phyloP scores from a whole-genome alignment of 2,888 invertebrate genomes.

The Aleiodes leptofemur region DNA sequence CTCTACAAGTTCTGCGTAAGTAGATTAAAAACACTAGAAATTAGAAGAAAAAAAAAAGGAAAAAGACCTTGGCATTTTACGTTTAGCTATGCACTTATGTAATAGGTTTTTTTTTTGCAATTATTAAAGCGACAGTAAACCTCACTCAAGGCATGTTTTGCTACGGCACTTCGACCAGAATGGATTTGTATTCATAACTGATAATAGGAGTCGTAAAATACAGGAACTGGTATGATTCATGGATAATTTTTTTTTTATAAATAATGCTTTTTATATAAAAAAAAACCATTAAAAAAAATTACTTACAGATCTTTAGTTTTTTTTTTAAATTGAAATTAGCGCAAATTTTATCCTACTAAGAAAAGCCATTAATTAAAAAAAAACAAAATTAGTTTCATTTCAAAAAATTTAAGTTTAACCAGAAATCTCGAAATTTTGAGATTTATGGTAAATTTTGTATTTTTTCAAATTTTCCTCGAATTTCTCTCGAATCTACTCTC shows the following conservation, averaged over 20 bases:
- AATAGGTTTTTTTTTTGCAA: constrained; percentile 21
- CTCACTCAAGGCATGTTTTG: constrained; percentile 72
- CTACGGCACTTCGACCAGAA: constrained; percentile 74
- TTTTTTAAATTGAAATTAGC: too few relatives aligned
- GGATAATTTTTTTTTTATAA: background rate
- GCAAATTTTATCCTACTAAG: too few relatives aligned
- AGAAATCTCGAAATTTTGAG: too few relatives aligned
- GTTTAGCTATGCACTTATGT: background rate
- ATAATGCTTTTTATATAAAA: background rate
- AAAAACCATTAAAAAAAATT: constrained; percentile 2
- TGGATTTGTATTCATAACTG: constrained; percentile 76
- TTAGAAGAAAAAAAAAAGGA: background rate
- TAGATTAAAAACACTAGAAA: constrained; percentile 31
- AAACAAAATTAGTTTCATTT: too few relatives aligned
- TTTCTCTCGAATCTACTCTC: too few relatives aligned
- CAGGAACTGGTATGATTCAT: constrained; percentile 73
- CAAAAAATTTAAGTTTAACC: too few relatives aligned
- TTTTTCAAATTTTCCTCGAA: too few relatives aligned
- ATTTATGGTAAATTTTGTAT: too few relatives aligned
- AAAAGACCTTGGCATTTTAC: background rate
- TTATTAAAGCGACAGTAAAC: constrained; percentile 70
- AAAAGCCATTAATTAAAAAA: too few relatives aligned
- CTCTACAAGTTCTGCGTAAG: constrained; percentile 74
- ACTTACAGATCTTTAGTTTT: background rate
- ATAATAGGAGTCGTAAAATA: constrained; percentile 74